Conservation (phyloP, 2,888 invertebrate genomes). For the Tetramorium bicarinatum region DNA sequence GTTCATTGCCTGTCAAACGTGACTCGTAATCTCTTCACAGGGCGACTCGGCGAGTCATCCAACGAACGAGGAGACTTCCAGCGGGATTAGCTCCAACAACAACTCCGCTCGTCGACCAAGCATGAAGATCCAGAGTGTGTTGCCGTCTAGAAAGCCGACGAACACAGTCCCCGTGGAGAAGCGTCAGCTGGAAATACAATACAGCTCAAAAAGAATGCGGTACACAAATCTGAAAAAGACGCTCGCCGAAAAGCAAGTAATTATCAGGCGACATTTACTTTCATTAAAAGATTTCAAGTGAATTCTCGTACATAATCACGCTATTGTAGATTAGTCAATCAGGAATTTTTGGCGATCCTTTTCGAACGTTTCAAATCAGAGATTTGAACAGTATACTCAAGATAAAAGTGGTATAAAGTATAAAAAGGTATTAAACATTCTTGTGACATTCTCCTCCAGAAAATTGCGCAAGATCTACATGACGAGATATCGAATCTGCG, state of each 20-base stretch:
- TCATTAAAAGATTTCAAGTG: not conserved
- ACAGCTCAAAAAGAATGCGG: constrained; percentile 75
- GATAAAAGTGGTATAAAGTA: not conserved
- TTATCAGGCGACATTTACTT: not conserved
- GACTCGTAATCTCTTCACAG: constrained; percentile 41
- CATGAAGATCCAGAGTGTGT: constrained; percentile 30
- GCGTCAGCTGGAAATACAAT: constrained; percentile 78
- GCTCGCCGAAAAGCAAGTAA: constrained; percentile 78
- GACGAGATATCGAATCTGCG: constrained; percentile 79
- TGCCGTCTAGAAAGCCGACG: constrained; percentile 54
- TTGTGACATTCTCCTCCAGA: constrained; percentile 63
- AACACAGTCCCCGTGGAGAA: constrained; percentile 58
- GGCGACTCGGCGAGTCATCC: constrained; percentile 54
- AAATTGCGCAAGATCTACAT: constrained; percentile 74
- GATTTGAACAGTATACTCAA: not conserved
- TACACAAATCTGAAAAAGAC: constrained; percentile 74
- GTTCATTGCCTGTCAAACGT: not conserved
- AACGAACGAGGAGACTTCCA: constrained; percentile 45
- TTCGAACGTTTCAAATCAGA: not conserved
- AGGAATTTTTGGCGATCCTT: not conserved
- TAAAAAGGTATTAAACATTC: not conserved
- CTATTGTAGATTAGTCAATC: not conserved
- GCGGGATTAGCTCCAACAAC: constrained; percentile 59
- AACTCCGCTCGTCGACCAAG: constrained; percentile 58
- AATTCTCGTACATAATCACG: not conserved